These are phyloP conservation scores for Zaprionus kolodkinae DNA, from an alignment of 1,140 invertebrate genomes.

Conservation along the genomic window DNA sequence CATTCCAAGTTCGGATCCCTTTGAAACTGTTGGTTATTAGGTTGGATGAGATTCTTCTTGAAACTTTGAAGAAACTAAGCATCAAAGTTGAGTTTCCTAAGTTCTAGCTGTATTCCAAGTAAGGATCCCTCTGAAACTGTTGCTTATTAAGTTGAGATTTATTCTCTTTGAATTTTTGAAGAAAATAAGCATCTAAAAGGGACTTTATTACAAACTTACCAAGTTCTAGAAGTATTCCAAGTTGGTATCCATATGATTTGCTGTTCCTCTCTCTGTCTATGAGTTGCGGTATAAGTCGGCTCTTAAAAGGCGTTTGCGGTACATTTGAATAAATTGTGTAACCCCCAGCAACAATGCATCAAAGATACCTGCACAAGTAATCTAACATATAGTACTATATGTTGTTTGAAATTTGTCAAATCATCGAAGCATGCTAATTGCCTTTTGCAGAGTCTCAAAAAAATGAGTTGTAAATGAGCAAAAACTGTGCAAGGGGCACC, in stretches of 20 bases:
- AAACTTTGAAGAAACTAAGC: background rate
- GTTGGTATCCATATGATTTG: background rate
- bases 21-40: background rate
- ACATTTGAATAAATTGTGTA: conserved; percentile 45
- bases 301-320: conserved; percentile 15
- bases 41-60: background rate
- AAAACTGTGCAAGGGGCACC: conserved; percentile 44
- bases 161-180: too few relatives aligned
- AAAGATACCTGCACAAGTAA: conserved; percentile 50
- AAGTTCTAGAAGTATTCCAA: too few relatives aligned
- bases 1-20: too few relatives aligned
- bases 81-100: background rate
- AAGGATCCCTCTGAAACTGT: background rate
- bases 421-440: conserved; percentile 76
- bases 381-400: conserved; percentile 10
- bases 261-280: background rate
- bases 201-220: too few relatives aligned
- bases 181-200: too few relatives aligned
- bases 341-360: conserved; percentile 44
- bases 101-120: background rate
- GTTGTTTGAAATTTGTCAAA: conserved; percentile 37
- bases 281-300: background rate
- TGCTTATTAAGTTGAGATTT: too few relatives aligned
- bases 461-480: conserved; percentile 82
- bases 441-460: conserved; percentile 75